Conservation (phyloP, 2,888 invertebrate species). For the Eucera pruinosa region DNA sequence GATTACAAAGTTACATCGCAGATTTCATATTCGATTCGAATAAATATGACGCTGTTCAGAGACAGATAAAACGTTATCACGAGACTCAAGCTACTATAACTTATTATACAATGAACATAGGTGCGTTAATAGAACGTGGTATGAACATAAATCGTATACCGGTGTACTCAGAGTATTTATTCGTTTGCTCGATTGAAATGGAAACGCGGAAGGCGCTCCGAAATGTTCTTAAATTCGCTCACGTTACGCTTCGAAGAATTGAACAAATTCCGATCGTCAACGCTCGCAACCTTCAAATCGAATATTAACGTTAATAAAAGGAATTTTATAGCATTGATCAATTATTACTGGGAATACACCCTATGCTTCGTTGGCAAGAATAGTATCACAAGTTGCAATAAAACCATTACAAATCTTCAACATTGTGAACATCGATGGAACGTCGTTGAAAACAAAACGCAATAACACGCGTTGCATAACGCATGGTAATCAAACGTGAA, state of each 20-base stretch:
- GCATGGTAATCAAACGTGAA: not conserved
- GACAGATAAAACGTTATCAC: not conserved
- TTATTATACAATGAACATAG: not conserved
- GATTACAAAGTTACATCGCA: not conserved
- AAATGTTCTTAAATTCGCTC: not conserved
- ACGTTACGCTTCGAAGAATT: not conserved
- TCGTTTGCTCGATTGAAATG: not conserved
- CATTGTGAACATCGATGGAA: not conserved
- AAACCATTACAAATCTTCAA: not conserved
- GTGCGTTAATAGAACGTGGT: not conserved
- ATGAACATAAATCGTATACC: not conserved
- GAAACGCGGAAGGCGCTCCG: not conserved
- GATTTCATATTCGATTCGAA: constrained; percentile 2
- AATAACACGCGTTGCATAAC: constrained; percentile 15
- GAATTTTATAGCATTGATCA: not conserved
- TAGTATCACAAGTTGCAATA: constrained; percentile 1
- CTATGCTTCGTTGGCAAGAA: constrained; percentile 31
- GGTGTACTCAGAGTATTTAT: constrained; percentile 30
- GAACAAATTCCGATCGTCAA: not conserved
- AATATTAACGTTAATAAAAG: not conserved
- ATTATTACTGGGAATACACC: not conserved
- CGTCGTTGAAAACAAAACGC: not conserved
- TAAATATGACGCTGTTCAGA: not conserved
- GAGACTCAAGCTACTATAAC: not conserved
- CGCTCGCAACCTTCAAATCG: not conserved